Conservation (phyloP, 2,113 vertebrate genomes). For the Esox niger region DNA sequence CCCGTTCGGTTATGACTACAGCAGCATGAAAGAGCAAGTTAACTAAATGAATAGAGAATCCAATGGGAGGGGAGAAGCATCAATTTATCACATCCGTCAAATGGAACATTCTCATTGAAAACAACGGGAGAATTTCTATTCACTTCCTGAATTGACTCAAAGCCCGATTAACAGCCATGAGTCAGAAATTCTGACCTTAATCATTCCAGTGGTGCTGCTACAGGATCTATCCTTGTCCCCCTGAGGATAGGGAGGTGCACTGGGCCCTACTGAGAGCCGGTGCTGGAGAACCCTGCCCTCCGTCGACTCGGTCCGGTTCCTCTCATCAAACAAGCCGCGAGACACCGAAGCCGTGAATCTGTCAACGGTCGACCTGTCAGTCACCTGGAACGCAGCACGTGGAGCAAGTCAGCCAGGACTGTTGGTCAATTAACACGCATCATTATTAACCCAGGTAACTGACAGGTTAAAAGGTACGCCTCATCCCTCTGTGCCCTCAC, state of each 20-base stretch:
- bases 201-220: neutral
- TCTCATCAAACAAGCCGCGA: neutral
- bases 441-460: no score
- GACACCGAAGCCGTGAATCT: neutral
- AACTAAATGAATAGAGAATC: no score
- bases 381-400: neutral
- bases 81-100: no score
- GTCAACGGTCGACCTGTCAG: neutral
- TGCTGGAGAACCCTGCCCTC: neutral
- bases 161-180: neutral
- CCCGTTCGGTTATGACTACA: no score
- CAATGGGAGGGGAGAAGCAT: no score
- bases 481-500: conserved; percentile 19
- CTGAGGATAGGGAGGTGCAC: neutral
- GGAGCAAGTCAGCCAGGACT: neutral
- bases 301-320: neutral
- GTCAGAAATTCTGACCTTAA: neutral
- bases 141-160: neutral
- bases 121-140: no score
- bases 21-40: no score
- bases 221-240: neutral
- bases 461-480: neutral
- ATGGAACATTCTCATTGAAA: no score
- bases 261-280: neutral
- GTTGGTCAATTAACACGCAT: neutral